Evolutionary conservation across 1,140 invertebrate genomes (phyloP), one percentile per base, ranked within the genome.

Genomic region (Holcopasites calliopsidis): DNA sequence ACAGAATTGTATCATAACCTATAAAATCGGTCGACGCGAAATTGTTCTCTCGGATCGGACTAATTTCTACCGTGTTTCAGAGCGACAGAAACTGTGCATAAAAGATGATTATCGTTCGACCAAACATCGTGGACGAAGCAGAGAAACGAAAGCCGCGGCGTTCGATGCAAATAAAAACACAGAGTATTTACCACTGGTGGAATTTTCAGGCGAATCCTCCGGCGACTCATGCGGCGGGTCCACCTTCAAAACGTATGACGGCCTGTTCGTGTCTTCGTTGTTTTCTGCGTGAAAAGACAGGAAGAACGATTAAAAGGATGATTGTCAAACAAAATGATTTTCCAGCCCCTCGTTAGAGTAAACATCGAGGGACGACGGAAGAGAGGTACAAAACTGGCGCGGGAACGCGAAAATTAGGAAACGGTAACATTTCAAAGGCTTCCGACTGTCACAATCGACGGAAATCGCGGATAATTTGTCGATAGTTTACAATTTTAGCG

Each of bases 181-280:
- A 42, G 33, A 69, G 10, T 42, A 79, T 76, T 77, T 79, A 89
- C 88, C 89, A 76, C 85, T 88, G 7, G 83, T 70, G 3, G 86
- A 86, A 81, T 90, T 87, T 50, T 77, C 74, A 3, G 61, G n/a
- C 0, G 33, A 57, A 3, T 82, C 62, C 64, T 85, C 85, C 21
- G 84, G 83, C 3, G 87, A 85, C 28, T 90, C 88, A 13, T 87
- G 86, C 6, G 88, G 87, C 2, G 86, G 86, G 49, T 90, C 86
- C n/a, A 89, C 78, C 47, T 91, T 89, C 83, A 90, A 86, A 8
- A 86, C 80, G 60, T 85, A 79, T 23, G 81, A 74, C 13, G 88
- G 85, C 54, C 76, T 80, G 69, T 86, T 86, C 11, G 54, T 76
- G 50, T 84, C 83, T 42, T 91, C 88, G 54, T 70, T 68, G 65